Conservation (phyloP, 2,113 vertebrate genomes). For the Kryptolebias marmoratus region DNA sequence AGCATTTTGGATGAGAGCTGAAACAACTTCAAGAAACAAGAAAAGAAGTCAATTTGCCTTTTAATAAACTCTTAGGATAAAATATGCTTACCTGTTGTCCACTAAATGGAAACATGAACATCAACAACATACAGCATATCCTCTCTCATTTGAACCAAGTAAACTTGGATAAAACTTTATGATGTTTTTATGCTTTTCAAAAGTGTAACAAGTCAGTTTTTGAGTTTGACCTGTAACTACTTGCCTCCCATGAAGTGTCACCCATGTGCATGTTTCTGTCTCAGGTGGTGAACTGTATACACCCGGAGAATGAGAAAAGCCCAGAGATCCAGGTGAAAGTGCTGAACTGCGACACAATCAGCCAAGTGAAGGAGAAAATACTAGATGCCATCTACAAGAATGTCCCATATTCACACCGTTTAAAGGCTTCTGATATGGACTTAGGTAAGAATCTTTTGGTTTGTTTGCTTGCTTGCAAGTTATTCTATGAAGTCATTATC, state of each 20-base stretch:
- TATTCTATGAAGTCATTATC: neutral
- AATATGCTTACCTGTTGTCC: neutral
- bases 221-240: neutral
- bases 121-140: neutral
- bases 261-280: slow-evolving; percentile 14
- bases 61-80: neutral
- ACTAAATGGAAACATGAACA: too few species aligned
- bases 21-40: too few species aligned
- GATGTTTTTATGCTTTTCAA: neutral
- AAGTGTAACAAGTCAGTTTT: neutral
- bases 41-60: too few species aligned
- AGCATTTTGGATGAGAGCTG: too few species aligned
- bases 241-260: neutral
- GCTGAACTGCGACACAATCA: slow-evolving; percentile 97
- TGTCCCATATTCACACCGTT: slow-evolving; percentile 92
- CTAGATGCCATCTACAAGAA: slow-evolving; percentile 99
- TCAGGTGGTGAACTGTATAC: slow-evolving; percentile 96
- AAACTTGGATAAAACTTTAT: neutral
- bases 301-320: slow-evolving; percentile 94
- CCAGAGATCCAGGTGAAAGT: slow-evolving; percentile 95
- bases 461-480: neutral
- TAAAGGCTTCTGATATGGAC: slow-evolving; percentile 97
- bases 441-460: slow-evolving; percentile 81
- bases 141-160: neutral
- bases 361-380: slow-evolving; percentile 98